Conservation (phyloP, 2,888 invertebrate species). For the Megaustenia siamemsis region DNA sequence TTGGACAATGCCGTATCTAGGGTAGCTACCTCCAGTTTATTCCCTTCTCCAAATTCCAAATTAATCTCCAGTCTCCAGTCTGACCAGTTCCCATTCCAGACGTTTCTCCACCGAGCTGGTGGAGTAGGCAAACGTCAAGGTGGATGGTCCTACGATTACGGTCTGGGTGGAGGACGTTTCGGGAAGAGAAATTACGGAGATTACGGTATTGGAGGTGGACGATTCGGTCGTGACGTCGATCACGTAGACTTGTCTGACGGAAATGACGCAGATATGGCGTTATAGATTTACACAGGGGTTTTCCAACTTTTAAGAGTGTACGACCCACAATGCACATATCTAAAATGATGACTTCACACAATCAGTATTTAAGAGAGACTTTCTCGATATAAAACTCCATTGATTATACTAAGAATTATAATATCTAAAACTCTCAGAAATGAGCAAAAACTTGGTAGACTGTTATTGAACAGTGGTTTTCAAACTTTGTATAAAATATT, state of each 20-base stretch:
- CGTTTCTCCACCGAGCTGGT: constrained; percentile 39
- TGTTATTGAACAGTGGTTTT: too few relatives aligned
- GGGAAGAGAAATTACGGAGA: constrained; percentile 73
- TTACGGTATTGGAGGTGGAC: constrained; percentile 75
- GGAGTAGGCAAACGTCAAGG: constrained; percentile 71
- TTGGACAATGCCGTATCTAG: not conserved
- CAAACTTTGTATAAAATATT: too few relatives aligned
- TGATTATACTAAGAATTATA: too few relatives aligned
- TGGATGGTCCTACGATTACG: constrained; percentile 77
- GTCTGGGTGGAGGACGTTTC: constrained; percentile 78
- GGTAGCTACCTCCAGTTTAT: not conserved
- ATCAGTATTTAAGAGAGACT: too few relatives aligned
- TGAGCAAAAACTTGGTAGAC: too few relatives aligned
- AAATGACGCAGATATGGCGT: constrained; percentile 44
- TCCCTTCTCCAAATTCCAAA: not conserved
- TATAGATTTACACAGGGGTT: too few relatives aligned
- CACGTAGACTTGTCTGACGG: constrained; percentile 67
- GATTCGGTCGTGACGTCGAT: constrained; percentile 75
- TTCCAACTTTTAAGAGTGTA: too few relatives aligned
- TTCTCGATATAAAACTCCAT: too few relatives aligned
- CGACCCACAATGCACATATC: too few relatives aligned
- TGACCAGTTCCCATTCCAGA: not conserved
- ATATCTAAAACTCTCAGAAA: too few relatives aligned
- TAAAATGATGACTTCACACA: too few relatives aligned
- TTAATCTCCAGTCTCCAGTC: too few relatives aligned